Evolutionary conservation across 2,797 vertebrate species (phyloP).

Genomic region (Pantherophis vulpinus): DNA sequence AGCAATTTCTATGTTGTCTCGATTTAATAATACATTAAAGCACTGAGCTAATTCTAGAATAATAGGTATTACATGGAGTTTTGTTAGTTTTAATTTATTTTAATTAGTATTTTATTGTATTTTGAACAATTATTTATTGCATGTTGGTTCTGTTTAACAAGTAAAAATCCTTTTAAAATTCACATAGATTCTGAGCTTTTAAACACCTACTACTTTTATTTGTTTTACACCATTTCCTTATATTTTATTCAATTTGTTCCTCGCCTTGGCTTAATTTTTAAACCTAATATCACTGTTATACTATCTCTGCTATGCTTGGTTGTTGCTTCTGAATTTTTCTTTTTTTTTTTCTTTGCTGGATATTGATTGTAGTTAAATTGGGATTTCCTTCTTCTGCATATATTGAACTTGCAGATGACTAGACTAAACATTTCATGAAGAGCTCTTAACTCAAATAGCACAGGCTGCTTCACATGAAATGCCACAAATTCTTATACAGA

Average conservation of each 20-base stretch:
- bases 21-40: neutral
- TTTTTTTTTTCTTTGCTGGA: neutral
- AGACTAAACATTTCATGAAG: neutral
- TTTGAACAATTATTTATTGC: neutral
- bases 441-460: neutral
- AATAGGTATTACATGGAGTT: neutral
- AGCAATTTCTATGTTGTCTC: neutral
- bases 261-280: neutral
- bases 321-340: neutral
- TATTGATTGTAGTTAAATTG: neutral
- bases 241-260: neutral
- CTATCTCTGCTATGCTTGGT: neutral
- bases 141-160: neutral
- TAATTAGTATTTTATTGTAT: neutral
- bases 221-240: neutral
- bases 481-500: neutral
- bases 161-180: neutral
- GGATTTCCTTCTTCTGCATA: neutral
- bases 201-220: neutral
- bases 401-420: neutral
- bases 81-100: neutral
- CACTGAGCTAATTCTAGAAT: neutral
- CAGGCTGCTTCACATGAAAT: neutral
- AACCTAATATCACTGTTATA: neutral
- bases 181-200: neutral